Base-by-base conservation (phyloP, 1,140 invertebrate genomes). In the Pseudomyrmex cubaensis region DNA sequence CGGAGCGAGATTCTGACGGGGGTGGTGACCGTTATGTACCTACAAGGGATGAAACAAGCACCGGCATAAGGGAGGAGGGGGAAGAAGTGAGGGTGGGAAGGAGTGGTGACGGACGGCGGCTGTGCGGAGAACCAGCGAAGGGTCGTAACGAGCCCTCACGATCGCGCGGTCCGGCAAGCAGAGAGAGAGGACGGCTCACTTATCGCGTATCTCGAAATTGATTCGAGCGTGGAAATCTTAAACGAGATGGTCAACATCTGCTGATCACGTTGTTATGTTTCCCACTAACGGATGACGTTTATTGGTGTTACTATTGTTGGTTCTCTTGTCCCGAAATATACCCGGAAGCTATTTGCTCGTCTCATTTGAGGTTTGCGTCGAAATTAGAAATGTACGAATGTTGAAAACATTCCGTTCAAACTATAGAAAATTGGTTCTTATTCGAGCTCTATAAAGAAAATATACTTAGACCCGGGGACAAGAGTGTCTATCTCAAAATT, bases 201-300 rank as follows among this genome's bases (percentile, higher is more conserved):
- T 87, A 87, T 83, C 70, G 83, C 46, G 75, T 85, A 86, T 82
- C 75, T 67, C 20, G 13, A 54, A 44, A 85, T 86, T 82, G 85
- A 85, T 85, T 86, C 83, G 61, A 80, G 61, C 85, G 83, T 67
- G 54, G 67, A 73, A 85, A 84, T 78, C 61, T 57, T 84, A 84
- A 72, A 85, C 66, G 57, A 77, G 83, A 77, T 25, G 74, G 73
- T 86, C 75, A 82, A 74, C 64, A 74, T 74, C 63, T 78, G 48
- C 46, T 66, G 76, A 78, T 57, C 61, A 35, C 46, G 15, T 61
- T 57, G 44, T 20, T 56, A 50, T 12, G 57, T 22, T 82, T 70
- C 50, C 46, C 50, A 54, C 66, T 78, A 69, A 70, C 20, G 54
- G 76, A 80, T 72, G 54, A 80, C 44, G 54, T 80, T 80, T 80